Base-by-base conservation (phyloP, 2,888 invertebrate species). In the Dolomedes plantarius region DNA sequence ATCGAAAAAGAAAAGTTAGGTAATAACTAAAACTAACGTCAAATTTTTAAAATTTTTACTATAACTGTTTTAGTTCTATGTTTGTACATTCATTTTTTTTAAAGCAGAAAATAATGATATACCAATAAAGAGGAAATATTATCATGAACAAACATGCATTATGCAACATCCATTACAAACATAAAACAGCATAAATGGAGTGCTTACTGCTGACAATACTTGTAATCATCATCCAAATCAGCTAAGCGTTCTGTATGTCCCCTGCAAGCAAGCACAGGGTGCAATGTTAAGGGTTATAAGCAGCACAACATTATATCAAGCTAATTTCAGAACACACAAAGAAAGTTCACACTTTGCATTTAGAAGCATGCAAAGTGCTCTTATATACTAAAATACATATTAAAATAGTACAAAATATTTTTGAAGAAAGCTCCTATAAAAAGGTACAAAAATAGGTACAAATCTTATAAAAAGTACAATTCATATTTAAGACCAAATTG, bases 201-300 rank as follows among this genome's bases (percentile, higher is more conserved):
- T 86, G 78, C 87, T 87, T 87, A 87, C 87, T 87, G 87, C 75
- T 87, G 83, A 79, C 81, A 83, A 79, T 83, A 87, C 86, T 86
- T 88, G 75, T 88, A 87, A 87, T 89, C 89, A 78, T 89, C 89
- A 74, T 89, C 89, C 67, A 89, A 81, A 77, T 89, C 89, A 75
- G 90, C 90, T 89, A 91, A 89, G 89, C 90, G 91, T 90, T 89
- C 90, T 80, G 90, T 89, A 89, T 91, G 91, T 82, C 91, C 91
- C 90, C 91, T 91, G 90, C 86, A 90, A 90, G 67, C 80, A 81
- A 88, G 85, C 78, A 86, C 85, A 86, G 85, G 77, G 78, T 79
- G 67, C 75, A 86, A 69, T 46, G 74, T 77, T 85, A 77, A 65
- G 78, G 67, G 73, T 77, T 73, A 85, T 67, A 67, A 72, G 76